Evolutionary conservation across 2,113 vertebrate species (phyloP).

Genomic region (Prinia subflava): DNA sequence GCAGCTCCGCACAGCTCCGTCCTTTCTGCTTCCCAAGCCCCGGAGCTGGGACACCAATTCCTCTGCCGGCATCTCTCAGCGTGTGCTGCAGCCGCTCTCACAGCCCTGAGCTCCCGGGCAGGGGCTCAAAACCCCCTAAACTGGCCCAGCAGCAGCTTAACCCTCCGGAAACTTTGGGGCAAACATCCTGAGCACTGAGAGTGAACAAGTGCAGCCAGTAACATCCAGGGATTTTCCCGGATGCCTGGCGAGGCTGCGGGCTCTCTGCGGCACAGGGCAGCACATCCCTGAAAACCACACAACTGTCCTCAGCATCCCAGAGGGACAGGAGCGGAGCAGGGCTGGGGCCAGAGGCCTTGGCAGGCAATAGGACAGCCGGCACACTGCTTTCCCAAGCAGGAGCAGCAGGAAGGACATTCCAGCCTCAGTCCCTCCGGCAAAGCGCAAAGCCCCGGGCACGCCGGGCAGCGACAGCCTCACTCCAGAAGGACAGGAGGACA

Average conservation of each 20-base stretch:
- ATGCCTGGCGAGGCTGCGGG: rapidly evolving
- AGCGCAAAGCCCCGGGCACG: neutral
- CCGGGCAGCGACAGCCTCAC: rapidly evolving
- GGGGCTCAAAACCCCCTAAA: neutral
- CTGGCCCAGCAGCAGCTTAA: neutral
- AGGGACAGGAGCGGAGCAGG: neutral
- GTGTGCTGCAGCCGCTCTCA: neutral
- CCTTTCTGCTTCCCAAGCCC: neutral
- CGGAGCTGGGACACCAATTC: rapidly evolving
- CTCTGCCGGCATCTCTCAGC: rapidly evolving
- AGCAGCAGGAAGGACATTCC: neutral
- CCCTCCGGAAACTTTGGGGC: neutral
- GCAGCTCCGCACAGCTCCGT: neutral
- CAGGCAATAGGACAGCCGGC: neutral
- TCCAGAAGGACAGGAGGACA: neutral
- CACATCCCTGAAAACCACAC: neutral
- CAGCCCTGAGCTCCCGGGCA: neutral
- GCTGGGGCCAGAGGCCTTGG: neutral
- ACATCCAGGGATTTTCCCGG: rapidly evolving
- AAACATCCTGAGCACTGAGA: rapidly evolving
- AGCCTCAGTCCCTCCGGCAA: neutral
- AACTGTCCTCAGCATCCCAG: neutral
- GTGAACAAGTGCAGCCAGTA: neutral
- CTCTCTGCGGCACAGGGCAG: neutral
- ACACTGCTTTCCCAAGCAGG: neutral